These are phyloP conservation scores for Diplolepis rosae DNA, from an alignment of 2,888 invertebrate genomes.

Conservation along the genomic window DNA sequence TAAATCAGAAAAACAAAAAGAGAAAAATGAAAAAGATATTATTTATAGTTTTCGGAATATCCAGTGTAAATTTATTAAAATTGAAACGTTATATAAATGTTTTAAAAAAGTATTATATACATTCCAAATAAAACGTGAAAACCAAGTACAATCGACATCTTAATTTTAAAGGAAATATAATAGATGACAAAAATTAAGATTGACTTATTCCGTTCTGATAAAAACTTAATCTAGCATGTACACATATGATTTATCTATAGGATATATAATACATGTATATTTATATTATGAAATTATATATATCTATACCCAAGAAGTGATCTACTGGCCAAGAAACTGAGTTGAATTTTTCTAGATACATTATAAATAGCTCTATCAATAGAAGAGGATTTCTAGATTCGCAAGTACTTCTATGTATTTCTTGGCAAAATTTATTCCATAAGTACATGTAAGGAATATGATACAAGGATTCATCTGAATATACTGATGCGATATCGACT, in stretches of 20 bases:
- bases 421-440: conserved; percentile 15
- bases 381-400: not conserved
- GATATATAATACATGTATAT: not conserved
- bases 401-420: not conserved
- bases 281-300: no score
- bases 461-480: not conserved
- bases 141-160: not conserved
- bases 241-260: not conserved
- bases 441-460: conserved; percentile 8
- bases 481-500: conserved; percentile 14
- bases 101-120: no score
- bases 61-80: not conserved
- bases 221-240: no score
- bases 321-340: not conserved
- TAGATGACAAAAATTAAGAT: not conserved
- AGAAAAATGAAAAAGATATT: not conserved
- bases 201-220: not conserved
- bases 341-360: conserved; percentile 1
- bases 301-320: no score
- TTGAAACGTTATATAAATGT: no score
- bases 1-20: not conserved
- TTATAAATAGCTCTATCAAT: not conserved
- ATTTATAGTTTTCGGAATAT: not conserved
- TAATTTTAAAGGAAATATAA: not conserved
- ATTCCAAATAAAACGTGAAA: no score